Conservation (phyloP, 2,113 vertebrate species). For the Elgaria multicarinata region DNA sequence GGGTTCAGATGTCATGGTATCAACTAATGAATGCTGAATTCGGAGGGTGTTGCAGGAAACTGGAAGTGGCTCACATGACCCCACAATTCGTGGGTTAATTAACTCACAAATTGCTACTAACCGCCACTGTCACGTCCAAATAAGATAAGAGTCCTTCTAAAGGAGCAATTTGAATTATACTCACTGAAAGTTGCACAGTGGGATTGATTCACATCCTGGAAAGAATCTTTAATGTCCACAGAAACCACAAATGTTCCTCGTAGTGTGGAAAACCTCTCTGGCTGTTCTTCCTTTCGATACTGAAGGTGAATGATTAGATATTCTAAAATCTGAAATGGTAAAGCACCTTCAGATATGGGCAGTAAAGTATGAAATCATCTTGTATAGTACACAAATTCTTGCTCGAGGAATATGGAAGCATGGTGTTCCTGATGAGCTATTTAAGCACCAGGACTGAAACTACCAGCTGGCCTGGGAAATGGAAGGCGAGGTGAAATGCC, state of each 20-base stretch:
- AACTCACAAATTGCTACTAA: no score
- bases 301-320: slow-evolving; percentile 67
- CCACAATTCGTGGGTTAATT: no score
- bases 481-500: background rate
- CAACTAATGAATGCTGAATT: no score
- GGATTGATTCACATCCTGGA: slow-evolving; percentile 42
- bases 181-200: slow-evolving; percentile 66
- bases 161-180: slow-evolving; percentile 34
- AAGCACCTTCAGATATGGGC: slow-evolving; percentile 47
- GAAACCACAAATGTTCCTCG: slow-evolving; percentile 63
- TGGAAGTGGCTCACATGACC: no score
- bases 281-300: slow-evolving; percentile 37
- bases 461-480: background rate
- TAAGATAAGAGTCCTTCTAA: background rate
- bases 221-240: slow-evolving; percentile 55
- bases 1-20: no score
- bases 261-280: slow-evolving; percentile 26
- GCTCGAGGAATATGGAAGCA: background rate
- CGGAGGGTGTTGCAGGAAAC: background rate
- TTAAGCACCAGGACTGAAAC: background rate
- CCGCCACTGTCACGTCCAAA: no score
- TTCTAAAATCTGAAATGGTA: slow-evolving; percentile 70
- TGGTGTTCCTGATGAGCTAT: background rate
- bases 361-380: background rate
- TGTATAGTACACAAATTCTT: background rate